Base-by-base conservation (phyloP, 2,888 invertebrate species). In the Phymatocera aterrima region DNA sequence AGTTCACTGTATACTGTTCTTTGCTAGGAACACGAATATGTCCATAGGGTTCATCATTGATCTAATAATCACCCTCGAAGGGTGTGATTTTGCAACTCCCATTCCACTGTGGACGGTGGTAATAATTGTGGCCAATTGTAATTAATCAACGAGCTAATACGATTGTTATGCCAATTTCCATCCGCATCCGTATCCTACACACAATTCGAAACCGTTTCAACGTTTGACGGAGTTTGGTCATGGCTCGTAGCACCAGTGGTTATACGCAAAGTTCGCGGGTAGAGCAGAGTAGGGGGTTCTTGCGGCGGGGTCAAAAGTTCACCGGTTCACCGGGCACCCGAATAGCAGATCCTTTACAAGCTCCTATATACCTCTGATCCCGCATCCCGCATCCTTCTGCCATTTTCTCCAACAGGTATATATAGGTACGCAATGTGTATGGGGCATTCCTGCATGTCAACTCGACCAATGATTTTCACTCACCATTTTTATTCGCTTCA, bases 291-390 rank as follows among this genome's bases (percentile, higher is more conserved):
- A 21, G 57, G 40, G 79, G 80, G 80, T 79, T 78, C 79, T 75
- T 72, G 79, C 77, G 80, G 81, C 83, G 80, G 79, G 83, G 83
- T 84, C 83, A 84, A 84, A 84, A 84, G 83, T 84, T 84, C 83
- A 84, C 83, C 82, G 81, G 80, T 81, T 83, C 81, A 84, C 81
- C 83, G 81, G 78, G 80, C 75, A 78, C 70, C 72, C 34, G 51
- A 78, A 75, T 57, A 43, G 40, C 31, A 34, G 40, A 34, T 75
- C 60, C 75, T 43, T 57, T 57, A 24, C 75, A 75, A 37, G n/a
- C 40, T 1, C 2, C 28, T 34, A 28, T 68, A 46, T 68, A 21
- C 46, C 64, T 37, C 37, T 37, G 18, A 37, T 34, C 64, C 64
- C 34, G 37, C 40, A 37, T 64, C 34, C 64, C 37, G 18, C 64